Evolutionary conservation across 2,888 invertebrate genomes (phyloP).

Genomic region (Meghimatium bilineatum): DNA sequence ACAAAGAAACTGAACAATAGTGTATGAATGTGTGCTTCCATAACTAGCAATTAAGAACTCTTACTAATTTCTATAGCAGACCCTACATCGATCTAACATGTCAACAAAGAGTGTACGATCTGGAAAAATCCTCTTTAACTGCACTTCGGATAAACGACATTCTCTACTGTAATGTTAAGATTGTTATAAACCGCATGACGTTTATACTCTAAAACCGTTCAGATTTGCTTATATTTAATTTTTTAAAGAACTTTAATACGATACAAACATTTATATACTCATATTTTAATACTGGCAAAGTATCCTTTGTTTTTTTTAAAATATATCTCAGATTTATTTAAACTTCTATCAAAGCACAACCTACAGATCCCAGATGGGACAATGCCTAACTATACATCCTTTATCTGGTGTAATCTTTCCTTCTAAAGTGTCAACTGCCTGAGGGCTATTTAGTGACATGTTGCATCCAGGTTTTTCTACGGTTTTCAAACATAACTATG

Average conservation of each 20-base stretch:
- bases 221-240: too few relatives aligned
- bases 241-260: too few relatives aligned
- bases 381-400: neutral
- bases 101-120: slow-evolving; percentile 17
- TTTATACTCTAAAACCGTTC: too few relatives aligned
- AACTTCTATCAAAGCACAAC: too few relatives aligned
- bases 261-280: too few relatives aligned
- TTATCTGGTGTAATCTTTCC: neutral
- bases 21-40: slow-evolving; percentile 19
- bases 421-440: neutral
- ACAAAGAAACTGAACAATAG: slow-evolving; percentile 35
- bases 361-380: neutral
- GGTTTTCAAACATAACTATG: neutral
- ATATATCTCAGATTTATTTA: too few relatives aligned
- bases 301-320: too few relatives aligned
- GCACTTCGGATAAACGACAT: slow-evolving; percentile 18
- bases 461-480: neutral
- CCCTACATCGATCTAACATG: slow-evolving; percentile 21
- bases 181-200: too few relatives aligned
- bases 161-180: neutral
- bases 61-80: slow-evolving; percentile 31
- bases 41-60: slow-evolving; percentile 42
- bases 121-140: neutral
- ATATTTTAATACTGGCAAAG: too few relatives aligned
- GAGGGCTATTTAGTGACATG: neutral